These are phyloP conservation scores for Scrobipalpa costella DNA, from an alignment of 2,888 invertebrate species.

Conservation along the genomic window DNA sequence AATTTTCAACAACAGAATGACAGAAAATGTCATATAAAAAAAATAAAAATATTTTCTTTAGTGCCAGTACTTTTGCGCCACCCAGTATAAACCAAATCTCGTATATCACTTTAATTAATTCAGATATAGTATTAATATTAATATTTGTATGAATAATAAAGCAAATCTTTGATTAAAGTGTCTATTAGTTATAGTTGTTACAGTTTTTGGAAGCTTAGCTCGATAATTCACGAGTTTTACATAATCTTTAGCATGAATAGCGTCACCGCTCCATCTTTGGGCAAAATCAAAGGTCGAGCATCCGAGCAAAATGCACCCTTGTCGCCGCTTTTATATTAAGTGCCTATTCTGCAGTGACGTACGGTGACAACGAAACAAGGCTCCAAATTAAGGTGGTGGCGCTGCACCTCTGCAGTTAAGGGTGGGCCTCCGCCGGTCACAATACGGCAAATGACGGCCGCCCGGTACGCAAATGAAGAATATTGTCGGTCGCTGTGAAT, in stretches of 20 bases:
- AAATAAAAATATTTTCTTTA: too few relatives aligned
- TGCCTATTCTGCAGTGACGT: constrained; percentile 23
- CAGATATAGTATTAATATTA: not conserved
- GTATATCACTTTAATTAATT: constrained; percentile 8
- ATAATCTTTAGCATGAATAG: not conserved
- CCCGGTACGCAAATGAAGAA: constrained; percentile 79
- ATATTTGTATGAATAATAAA: not conserved
- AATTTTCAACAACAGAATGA: too few relatives aligned
- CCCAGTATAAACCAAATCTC: constrained; percentile 14
- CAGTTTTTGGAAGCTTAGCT: not conserved
- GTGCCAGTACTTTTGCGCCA: too few relatives aligned
- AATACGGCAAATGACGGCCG: constrained; percentile 77
- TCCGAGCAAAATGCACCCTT: not conserved
- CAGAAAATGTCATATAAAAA: too few relatives aligned
- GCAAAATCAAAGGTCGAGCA: constrained; percentile 14
- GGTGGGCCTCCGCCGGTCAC: constrained; percentile 60
- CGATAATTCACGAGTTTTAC: not conserved
- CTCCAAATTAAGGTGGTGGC: constrained; percentile 72
- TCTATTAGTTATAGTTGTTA: not conserved
- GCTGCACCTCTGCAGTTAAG: constrained; percentile 66
- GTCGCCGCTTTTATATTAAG: constrained; percentile 14
- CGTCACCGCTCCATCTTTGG: not conserved
- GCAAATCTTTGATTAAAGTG: not conserved
- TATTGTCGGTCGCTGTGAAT: constrained; percentile 79
- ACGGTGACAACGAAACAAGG: constrained; percentile 59